Conservation (phyloP, 1,140 invertebrate genomes). For the Ericerus pela region DNA sequence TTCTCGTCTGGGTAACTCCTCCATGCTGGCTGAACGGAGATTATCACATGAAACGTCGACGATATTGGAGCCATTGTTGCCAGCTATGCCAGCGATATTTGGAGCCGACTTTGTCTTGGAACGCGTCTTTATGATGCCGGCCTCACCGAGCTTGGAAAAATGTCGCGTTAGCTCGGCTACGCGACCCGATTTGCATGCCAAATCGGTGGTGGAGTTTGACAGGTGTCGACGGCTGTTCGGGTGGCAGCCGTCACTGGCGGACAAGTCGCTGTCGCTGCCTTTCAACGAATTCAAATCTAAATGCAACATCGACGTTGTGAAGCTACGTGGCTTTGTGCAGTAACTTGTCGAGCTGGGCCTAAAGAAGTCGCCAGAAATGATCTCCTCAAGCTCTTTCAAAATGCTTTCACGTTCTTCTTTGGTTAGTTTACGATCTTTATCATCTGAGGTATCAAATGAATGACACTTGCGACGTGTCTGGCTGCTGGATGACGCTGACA, state of each 20-base stretch:
- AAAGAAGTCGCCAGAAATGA: conserved; percentile 19
- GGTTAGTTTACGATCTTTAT: conserved; percentile 25
- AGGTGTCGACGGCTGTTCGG: background rate
- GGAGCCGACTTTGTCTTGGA: conserved; percentile 8
- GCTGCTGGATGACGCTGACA: conserved; percentile 7
- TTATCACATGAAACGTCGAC: background rate
- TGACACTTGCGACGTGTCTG: too few species aligned
- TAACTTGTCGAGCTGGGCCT: background rate
- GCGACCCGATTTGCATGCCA: conserved; percentile 32
- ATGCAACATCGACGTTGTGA: background rate
- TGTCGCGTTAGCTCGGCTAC: conserved; percentile 44
- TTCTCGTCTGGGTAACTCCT: background rate
- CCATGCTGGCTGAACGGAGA: background rate
- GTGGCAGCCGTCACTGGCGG: background rate
- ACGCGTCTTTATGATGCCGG: conserved; percentile 28
- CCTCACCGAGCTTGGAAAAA: conserved; percentile 37
- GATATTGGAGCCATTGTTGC: background rate
- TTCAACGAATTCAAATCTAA: background rate
- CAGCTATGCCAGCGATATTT: background rate
- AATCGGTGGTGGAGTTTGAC: background rate
- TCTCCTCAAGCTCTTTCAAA: conserved; percentile 37
- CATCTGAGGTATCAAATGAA: too few species aligned
- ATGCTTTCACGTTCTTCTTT: conserved; percentile 36
- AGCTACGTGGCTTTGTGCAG: background rate
- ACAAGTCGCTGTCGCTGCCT: background rate